Evolutionary conservation across 2,888 invertebrate genomes (phyloP), one percentile per base, ranked within the genome.

Genomic region (Macrosoma leucophasiata): DNA sequence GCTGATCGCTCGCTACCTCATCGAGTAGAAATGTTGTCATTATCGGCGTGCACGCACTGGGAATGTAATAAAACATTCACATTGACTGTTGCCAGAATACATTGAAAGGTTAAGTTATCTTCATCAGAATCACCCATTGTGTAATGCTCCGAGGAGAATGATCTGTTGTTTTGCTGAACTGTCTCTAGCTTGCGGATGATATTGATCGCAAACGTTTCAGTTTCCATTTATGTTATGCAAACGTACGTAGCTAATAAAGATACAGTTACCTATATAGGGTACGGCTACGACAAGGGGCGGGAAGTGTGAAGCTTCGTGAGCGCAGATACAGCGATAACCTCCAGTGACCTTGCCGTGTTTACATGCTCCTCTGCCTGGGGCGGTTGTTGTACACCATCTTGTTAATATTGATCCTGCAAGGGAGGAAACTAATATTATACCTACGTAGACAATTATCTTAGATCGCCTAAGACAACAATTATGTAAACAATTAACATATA

Each of bases 11-110:
- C 62, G 71, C 77, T 77, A 77, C 75, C 73, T 70, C 72, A 66
- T 66, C 69, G 67, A 69, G 74, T 78, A 73, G 75, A 76, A 77
- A 79, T 74, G 75, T 76, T 73, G 72, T 77, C 78, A 81, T 79
- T 81, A 81, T 73, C 72, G 60, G 58, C 61, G 60, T 63, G 69
- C 68, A 76, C 76, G 71, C 71, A 76, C 61, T 56, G 55, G 51
- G 71, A 70, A 75, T 72, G 73, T 67, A 68, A 71, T 75, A 69
- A 73, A 46, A 58, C 48, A 53, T 62, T 63, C 59, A 57, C 62
- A 64, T 60, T 59, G 52, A 63, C 63, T 56, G 55, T 58, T 55
- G 55, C 50, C 49, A 48, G 50, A 50, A 43, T 56, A 59, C 58
- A 58, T 61, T 58, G 59, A 61, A 52, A 56, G 64, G 58, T 71